These are phyloP conservation scores for Stichodactyla helianthus DNA, from an alignment of 64 coral and sea anemone genomes.

Conservation along the genomic window DNA sequence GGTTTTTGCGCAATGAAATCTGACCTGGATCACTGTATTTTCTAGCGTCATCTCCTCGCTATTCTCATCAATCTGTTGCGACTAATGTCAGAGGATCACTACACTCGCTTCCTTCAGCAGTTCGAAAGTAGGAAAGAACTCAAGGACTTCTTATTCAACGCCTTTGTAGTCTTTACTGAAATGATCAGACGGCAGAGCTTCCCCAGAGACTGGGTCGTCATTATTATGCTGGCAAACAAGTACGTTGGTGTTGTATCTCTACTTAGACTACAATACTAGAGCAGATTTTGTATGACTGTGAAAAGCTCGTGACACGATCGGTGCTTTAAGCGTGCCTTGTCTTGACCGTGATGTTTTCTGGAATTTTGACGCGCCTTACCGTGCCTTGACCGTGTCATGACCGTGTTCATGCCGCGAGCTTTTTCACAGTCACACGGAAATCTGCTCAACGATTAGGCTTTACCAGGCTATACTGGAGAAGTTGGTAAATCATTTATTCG, in stretches of 20 bases:
- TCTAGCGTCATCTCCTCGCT: conserved; percentile 71
- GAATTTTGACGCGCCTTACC: no score
- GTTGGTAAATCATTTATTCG: no score
- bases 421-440: no score
- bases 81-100: conserved; percentile 80
- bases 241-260: not conserved
- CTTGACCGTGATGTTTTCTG: no score
- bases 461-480: no score
- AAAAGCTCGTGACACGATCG: no score
- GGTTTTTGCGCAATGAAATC: not conserved
- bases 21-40: not conserved
- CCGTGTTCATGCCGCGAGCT: no score
- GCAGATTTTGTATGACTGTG: no score
- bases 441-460: no score
- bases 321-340: no score
- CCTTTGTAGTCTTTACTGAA: conserved; percentile 86
- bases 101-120: conserved; percentile 54
- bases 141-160: conserved; percentile 75
- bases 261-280: no score
- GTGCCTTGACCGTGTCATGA: no score
- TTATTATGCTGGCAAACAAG: conserved; percentile 82
- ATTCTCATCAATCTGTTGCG: conserved; percentile 56
- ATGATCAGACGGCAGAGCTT: conserved; percentile 77
- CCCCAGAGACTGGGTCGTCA: conserved; percentile 73
- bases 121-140: conserved; percentile 60